Conservation (phyloP, 1,140 invertebrate species). For the Rhopalosiphum maidis region DNA sequence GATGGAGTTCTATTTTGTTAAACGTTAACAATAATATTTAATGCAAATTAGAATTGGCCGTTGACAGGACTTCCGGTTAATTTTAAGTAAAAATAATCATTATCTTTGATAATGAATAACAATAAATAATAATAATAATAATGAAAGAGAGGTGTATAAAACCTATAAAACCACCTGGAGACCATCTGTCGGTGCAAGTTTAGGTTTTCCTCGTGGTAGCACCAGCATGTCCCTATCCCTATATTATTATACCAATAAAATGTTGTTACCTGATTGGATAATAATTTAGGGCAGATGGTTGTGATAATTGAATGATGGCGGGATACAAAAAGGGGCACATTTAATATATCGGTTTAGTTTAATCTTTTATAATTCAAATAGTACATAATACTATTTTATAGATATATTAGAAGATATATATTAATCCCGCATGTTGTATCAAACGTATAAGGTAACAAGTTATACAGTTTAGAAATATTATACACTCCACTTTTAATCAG, state of each 20-base stretch:
- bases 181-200: slow-evolving; percentile 51
- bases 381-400: background rate
- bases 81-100: background rate
- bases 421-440: background rate
- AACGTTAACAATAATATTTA: background rate
- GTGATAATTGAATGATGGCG: slow-evolving; percentile 46
- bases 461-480: background rate
- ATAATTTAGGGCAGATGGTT: slow-evolving; percentile 49
- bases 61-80: slow-evolving; percentile 22
- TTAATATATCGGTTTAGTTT: slow-evolving; percentile 16
- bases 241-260: slow-evolving; percentile 30
- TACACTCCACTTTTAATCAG: background rate
- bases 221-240: background rate
- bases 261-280: slow-evolving; percentile 16
- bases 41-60: background rate
- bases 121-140: background rate
- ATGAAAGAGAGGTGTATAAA: background rate
- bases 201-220: slow-evolving; percentile 4
- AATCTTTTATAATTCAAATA: background rate
- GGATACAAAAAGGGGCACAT: background rate
- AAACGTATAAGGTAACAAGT: background rate
- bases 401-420: background rate
- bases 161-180: slow-evolving; percentile 49
- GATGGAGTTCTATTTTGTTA: background rate
- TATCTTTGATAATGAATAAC: background rate